Evolutionary conservation across 2,113 vertebrate genomes (phyloP), one percentile per base, ranked within the genome.

Genomic region (Peucedramus taeniatus): DNA sequence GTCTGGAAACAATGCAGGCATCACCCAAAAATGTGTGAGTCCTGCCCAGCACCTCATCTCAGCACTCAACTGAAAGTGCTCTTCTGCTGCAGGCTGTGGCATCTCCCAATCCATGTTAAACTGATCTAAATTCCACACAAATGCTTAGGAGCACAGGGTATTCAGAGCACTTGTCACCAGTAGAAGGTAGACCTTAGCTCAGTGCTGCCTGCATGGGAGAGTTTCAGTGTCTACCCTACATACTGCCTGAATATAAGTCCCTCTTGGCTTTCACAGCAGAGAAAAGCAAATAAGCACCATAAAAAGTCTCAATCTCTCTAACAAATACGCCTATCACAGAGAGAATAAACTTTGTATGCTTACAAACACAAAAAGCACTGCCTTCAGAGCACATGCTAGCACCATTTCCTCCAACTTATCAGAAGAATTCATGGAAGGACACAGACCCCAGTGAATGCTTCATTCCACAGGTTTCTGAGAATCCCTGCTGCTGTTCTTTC

Each of bases 41-140:
- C 47, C 53, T 77, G 30, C 28, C 53, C 50, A n/a, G 31, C 42
- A 13, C 16, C 22, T 30, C 42, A 16, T 14, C 22, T 24, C 53
- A 45, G 42, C 3, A 5, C 44, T 79, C 24, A n/a, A 0, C 0
- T 21, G 23, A 27, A 54, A 47, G 15, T 6, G 22, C 27, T 60
- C 60, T 42, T 28, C 71, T 92, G 45, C 59, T 83, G 45, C 54
- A 45, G 45, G 26, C 39, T 23, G 9, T 49, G 64, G 19, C 45
- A 33, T 17, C 9, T 74, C 42, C 39, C 27, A 23, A 0, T n/a
- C 28, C 60, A 9, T 0, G 1, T 31, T 37, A 53, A 87, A 87
- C n/a, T 24, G 28, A 37, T 56, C 27, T 49, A 22, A 80, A 10
- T 24, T 53, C 35, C 60, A 30, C 19, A 33, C 11, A 63, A 18